Evolutionary conservation across 2,797 vertebrate genomes (phyloP), one percentile per base, ranked within the genome.

Genomic region (Anabacerthia variegaticeps): DNA sequence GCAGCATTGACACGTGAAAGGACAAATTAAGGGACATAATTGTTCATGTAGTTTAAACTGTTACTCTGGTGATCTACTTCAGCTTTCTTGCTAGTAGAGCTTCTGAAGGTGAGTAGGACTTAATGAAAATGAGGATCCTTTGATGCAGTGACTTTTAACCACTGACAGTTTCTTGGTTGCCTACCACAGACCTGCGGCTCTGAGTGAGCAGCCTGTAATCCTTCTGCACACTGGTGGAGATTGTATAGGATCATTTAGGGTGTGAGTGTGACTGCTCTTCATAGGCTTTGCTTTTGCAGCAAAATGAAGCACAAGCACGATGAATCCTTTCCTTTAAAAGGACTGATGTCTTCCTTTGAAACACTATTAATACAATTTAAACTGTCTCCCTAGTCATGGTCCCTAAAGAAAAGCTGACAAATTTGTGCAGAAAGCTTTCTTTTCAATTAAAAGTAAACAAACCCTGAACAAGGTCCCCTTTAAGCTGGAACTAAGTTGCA

Each of bases 401-500:
- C 54, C 37, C 43, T 82, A 67, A 85, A 74, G 52, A 91, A 89
- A 80, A 77, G 71, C 55, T 49, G 56, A 61, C 12, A 43, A 74
- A 85, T 88, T 54, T 11, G 4, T 92, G 52, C 61, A 88, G 68
- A 82, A 77, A 6, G 22, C 37, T 67, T 88, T 91, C 68, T 93
- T 95, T 93, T 65, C 39, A 74, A 43, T 77, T 8, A 56, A 30
- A 92, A 93, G 52, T 52, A 89, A 91, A 85, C 51, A 91, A 85
- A 74, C 56, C 30, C 30, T 77, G 56, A 88, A 84, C 41, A 77
- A 80, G 73, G 28, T 67, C 27, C 34, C 34, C 79, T 88, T 81
- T 92, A 92, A 90, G 44, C 32, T 86, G 76, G 72, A 94, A 83
- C 73, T 81, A 81, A 95, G 73, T 88, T 76, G 56, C 48, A 24